Conservation (phyloP, 2,797 vertebrate species). For the Podarcis lilfordi region DNA sequence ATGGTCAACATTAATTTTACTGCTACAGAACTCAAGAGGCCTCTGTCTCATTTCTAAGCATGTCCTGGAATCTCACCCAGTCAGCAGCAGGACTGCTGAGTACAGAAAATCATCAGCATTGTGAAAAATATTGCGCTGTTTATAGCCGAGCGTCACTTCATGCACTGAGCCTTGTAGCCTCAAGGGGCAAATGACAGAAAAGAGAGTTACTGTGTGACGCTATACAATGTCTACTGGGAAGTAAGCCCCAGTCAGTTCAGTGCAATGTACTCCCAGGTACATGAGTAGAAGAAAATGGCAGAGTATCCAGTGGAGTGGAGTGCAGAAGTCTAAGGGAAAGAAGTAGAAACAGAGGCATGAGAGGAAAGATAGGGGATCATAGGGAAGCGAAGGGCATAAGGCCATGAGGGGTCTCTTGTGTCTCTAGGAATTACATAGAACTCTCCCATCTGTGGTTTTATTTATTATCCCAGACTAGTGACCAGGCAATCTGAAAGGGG, state of each 20-base stretch:
- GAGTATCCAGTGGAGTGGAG: not conserved
- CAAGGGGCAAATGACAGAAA: constrained; percentile 16
- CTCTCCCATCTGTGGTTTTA: not conserved
- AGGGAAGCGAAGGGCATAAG: not conserved
- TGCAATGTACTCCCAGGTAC: too few species aligned
- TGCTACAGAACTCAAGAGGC: constrained; percentile 63
- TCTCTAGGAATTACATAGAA: not conserved
- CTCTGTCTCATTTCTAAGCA: constrained; percentile 59
- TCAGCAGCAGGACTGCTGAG: constrained; percentile 47
- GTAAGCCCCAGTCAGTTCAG: too few species aligned
- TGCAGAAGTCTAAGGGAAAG: not conserved
- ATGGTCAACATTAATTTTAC: constrained; percentile 66
- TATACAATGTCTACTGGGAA: too few species aligned
- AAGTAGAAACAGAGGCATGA: not conserved
- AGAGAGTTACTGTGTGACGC: not conserved
- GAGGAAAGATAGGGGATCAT: too few species aligned
- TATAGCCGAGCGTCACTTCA: constrained; percentile 49
- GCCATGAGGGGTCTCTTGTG: not conserved
- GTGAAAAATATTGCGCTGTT: constrained; percentile 48
- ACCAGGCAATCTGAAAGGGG: not conserved
- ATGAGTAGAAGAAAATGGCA: not conserved
- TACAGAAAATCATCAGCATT: constrained; percentile 53
- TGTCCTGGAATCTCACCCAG: constrained; percentile 52
- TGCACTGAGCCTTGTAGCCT: constrained; percentile 15
- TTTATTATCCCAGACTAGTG: not conserved